Percentiles rank a stretch among this genome's conserved stretches.
Evolutionary conservation across 2,113 vertebrate species (phyloP).

Genomic region (Melierax canorus): DNA sequence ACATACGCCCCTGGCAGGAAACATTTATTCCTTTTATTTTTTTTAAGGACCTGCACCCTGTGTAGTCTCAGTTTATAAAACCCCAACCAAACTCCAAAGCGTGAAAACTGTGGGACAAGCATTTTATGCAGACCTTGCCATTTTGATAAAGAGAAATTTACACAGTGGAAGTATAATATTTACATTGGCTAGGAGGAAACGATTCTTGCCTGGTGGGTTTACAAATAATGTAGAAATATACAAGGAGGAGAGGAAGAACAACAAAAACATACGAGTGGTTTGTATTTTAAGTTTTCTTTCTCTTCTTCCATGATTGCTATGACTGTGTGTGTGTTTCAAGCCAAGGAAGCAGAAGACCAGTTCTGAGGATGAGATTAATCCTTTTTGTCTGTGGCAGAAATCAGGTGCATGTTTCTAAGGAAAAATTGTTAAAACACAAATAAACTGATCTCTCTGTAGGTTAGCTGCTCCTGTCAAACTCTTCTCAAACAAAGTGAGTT

Average conservation of each 20-base stretch:
- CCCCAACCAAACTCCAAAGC: neutral
- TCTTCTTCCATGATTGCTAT: rapidly evolving
- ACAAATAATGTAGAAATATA: neutral
- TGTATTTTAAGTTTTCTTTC: neutral
- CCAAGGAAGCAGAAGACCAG: neutral
- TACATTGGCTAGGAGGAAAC: neutral
- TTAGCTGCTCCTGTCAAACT: neutral
- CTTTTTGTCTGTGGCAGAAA: neutral
- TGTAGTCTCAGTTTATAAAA: neutral
- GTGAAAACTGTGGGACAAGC: neutral
- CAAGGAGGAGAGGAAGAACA: neutral
- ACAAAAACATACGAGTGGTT: rapidly evolving
- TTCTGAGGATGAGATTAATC: neutral
- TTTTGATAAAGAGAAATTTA: neutral
- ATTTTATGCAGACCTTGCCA: neutral
- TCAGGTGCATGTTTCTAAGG: rapidly evolving
- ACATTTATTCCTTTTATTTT: neutral
- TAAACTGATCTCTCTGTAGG: neutral
- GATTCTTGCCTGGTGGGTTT: neutral
- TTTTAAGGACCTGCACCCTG: rapidly evolving
- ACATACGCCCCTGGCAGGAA: rapidly evolving
- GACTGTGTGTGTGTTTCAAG: neutral
- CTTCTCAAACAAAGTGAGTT: neutral
- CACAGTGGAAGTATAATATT: neutral
- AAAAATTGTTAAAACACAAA: neutral